Base-by-base conservation (phyloP, 1,140 invertebrate genomes). In the Drosophila aff. region DNA sequence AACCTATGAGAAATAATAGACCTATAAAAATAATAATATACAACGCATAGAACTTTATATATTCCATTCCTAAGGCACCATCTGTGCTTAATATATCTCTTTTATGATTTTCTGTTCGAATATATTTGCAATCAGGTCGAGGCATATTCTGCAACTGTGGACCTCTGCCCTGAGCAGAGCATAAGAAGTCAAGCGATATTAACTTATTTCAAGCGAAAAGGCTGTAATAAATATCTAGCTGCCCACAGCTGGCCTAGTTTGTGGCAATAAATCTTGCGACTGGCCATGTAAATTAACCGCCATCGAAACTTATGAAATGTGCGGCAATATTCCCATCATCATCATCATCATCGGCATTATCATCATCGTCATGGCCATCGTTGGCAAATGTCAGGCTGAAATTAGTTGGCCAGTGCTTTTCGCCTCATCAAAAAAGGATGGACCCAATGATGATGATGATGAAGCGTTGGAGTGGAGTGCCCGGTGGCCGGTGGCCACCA, bases 251-350 rank as follows among this genome's bases (percentile, higher is more conserved):
- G 62, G 61, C 60, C 73, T 58, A 76, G 52, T 76, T 72, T 47
- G 55, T 26, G 53, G 69, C 67, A 73, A 73, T 73, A 76, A 76
- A 76, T 76, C 64, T 44, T 23, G 7, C n/a, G 33, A 41, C 55
- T 76, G 71, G 36, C 62, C 61, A 76, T 76, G 74, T 76, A 76
- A 76, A 76, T 73, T 76, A 76, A 66, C 74, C 62, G 46, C 55
- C 74, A 76, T 76, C 73, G 74, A 67, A 76, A 76, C 69, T 73
- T 73, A 73, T 73, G 67, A 73, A 73, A 73, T 61, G 69, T 43
- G 28, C 44, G 55, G 33, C 46, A 41, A 33, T 53, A 64, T 58
- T 49, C 43, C 33, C 40, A 58, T 65, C 18, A 61, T 47, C 62
- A 61, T 53, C 15, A 62, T 43, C 28, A 55, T 21, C 67, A 53